Evolutionary conservation across 2,888 invertebrate species (phyloP), one percentile per base, ranked within the genome.

Genomic region (Diachrysia chrysitis): DNA sequence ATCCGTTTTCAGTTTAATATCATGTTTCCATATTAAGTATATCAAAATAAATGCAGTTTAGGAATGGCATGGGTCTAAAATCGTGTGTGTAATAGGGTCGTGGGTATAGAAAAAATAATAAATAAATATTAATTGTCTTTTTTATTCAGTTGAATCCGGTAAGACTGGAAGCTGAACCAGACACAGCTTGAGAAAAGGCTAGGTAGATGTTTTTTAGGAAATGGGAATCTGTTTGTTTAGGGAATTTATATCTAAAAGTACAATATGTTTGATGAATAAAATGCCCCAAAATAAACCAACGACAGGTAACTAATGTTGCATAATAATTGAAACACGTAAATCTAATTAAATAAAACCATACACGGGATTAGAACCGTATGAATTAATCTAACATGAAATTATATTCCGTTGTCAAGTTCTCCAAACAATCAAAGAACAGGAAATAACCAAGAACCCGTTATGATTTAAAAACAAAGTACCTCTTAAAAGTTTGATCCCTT

Each of bases 401-500:
- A 57, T 62, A 66, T 59, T 57, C 25, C 37, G 16, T 53, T 58
- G 55, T 57, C 61, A 65, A 51, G 56, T 67, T 54, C n/a, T n/a
- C 23, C 48, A 64, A 75, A 71, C 42, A 59, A n/a, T 12, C 51
- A 66, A 60, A 58, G 23, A 64, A 61, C n/a, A 66, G 60, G 21
- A 37, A 58, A 56, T 58, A 67, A 58, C 37, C 48, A 57, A 70
- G 55, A 66, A 63, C 65, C 23, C 67, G 37, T 68, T 65, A 71
- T 71, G 58, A 76, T 76, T 73, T 65, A 70, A 57, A 73, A 66
- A 73, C 79, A 76, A 71, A 72, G 70, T 63, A 63, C 59, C 46
- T 70, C 63, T 69, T 68, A 69, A 29, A 79, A 76, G 65, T 76
- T 78, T 58, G 60, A 79, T 79, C 68, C 60, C 48, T 75, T 68